Conservation (phyloP, 2,888 invertebrate species). For the Suillia variegata region DNA sequence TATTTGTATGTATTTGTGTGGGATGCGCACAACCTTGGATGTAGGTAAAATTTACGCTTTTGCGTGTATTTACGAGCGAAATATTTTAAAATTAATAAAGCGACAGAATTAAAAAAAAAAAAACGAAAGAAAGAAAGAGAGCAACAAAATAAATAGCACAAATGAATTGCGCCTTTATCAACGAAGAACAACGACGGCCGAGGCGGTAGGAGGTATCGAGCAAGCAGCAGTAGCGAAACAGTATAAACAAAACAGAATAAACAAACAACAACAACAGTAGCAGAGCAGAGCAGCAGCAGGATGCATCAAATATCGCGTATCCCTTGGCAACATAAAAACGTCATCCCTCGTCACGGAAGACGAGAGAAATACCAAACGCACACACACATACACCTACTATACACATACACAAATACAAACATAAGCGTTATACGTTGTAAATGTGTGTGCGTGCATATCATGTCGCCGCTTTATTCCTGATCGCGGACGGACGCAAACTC, state of each 20-base stretch:
- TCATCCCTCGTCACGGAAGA: constrained; percentile 6
- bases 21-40: too few relatives aligned
- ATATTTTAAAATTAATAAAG: constrained; percentile 21
- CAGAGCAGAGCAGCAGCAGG: neutral
- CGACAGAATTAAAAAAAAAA: constrained; percentile 18
- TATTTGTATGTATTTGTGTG: too few relatives aligned
- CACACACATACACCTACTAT: neutral
- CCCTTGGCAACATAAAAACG: neutral
- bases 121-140: neutral
- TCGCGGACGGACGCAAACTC: constrained; percentile 14
- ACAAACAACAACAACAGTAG: too few relatives aligned
- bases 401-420: neutral
- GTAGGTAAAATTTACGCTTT: neutral
- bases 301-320: constrained; percentile 1
- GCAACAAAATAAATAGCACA: neutral
- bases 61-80: neutral
- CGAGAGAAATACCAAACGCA: neutral
- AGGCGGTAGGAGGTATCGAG: too few relatives aligned
- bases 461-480: neutral
- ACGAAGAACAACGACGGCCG: too few relatives aligned
- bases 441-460: neutral
- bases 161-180: neutral
- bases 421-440: constrained; percentile 2
- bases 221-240: neutral
- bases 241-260: neutral